Base-by-base conservation (phyloP, 2,888 invertebrate genomes). In the Catocala sponsa region DNA sequence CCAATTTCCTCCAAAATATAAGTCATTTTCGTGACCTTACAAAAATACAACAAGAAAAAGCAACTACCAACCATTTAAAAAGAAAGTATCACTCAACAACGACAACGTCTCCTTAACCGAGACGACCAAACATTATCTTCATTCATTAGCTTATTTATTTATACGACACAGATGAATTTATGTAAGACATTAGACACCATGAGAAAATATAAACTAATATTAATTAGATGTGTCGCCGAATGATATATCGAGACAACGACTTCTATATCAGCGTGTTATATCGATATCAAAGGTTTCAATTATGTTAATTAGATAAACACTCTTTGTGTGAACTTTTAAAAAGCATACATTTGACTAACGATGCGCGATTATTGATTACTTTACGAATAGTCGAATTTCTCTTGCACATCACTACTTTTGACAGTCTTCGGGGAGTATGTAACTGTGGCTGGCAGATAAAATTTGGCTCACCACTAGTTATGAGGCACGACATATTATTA, bases 141-240 rank as follows among this genome's bases (percentile, higher is more conserved):
- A 62, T 67, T 70, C 33, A 72, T 72, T 66, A 72, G 57, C 60
- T 67, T 72, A 78, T 75, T 68, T 72, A 76, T 76, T 64, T 59
- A 75, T 25, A 68, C 59, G 58, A 61, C 68, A 67, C 66, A 58
- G 51, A 54, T 54, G 13, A 53, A 76, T 76, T 73, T 78, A 76
- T 76, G 65, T 44, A 35, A 52, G 55, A 68, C 65, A 74, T 75
- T 70, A 65, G 49, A 72, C 63, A 65, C 42, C 65, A 73, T 68
- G 68, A 58, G 70, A 68, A 66, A 63, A 65, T 59, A 58, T 59
- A 65, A 63, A 59, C 59, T 64, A 38, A 42, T 64, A 72, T 67
- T 68, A 66, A 76, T 76, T 75, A 75, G 47, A 70, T 54, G 55
- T 60, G 72, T 72, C 70, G 55, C 55, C 11, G 44, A 12, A 55